Evolutionary conservation across 2,113 vertebrate species (phyloP).

Genomic region (Cettia cetti): DNA sequence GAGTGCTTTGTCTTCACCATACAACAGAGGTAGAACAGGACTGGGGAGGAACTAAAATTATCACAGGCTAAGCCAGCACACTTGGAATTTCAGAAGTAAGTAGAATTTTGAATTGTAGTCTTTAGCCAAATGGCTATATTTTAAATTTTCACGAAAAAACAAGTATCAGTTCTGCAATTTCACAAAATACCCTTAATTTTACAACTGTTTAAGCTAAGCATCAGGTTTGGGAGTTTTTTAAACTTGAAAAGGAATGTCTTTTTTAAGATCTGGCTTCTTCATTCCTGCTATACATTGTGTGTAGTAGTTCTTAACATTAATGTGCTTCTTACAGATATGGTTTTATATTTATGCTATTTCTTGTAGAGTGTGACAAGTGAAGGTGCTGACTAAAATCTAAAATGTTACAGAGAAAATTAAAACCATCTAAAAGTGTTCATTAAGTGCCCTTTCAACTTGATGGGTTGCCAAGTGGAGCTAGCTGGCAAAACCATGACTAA

Average conservation of each 20-base stretch:
- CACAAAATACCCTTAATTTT: not conserved
- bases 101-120: not conserved
- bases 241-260: not conserved
- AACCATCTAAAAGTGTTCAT: not conserved
- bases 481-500: not conserved
- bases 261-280: not conserved
- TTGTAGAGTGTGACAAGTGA: not conserved
- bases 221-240: not conserved
- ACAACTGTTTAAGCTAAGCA: rapidly evolving
- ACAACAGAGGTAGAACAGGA: not conserved
- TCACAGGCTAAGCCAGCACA: not conserved
- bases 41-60: not conserved
- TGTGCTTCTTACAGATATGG: not conserved
- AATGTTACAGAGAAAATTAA: not conserved
- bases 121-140: not conserved
- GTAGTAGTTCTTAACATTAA: not conserved
- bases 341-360: not conserved
- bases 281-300: not conserved
- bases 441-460: not conserved
- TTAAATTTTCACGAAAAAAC: not conserved
- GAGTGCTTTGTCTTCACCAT: not conserved
- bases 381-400: not conserved
- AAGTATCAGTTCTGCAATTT: not conserved
- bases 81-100: not conserved
- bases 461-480: not conserved